Conservation (phyloP, 1,140 invertebrate species). For the Drosophila azteca region DNA sequence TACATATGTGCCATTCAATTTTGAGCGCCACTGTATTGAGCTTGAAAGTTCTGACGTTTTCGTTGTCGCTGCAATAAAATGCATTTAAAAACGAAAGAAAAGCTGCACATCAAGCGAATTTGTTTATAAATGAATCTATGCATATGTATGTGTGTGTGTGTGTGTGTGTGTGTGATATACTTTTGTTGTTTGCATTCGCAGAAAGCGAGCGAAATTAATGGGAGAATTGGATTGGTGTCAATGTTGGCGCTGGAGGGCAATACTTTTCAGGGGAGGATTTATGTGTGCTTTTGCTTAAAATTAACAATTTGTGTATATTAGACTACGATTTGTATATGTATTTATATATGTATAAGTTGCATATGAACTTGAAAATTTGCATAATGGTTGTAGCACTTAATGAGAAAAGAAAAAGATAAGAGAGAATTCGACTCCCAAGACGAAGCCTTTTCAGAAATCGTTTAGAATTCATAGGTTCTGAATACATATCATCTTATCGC, state of each 20-base stretch:
- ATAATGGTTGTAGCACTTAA: constrained; percentile 14
- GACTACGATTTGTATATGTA: constrained; percentile 43
- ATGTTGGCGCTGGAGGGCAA: constrained; percentile 26
- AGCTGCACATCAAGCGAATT: constrained; percentile 42
- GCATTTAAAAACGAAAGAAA: constrained; percentile 35
- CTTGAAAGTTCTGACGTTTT: constrained; percentile 30
- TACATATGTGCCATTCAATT: too few relatives aligned
- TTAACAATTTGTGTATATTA: constrained; percentile 45
- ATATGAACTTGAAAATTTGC: constrained; percentile 54
- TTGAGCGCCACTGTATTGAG: constrained; percentile 43
- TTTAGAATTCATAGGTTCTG: constrained; percentile 42
- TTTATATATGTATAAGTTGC: constrained; percentile 46
- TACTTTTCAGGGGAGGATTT: constrained; percentile 8
- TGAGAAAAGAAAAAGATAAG: constrained; percentile 26
- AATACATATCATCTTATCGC: constrained; percentile 24
- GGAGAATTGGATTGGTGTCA: constrained; percentile 36
- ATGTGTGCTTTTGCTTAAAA: constrained; percentile 25
- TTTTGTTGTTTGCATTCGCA: constrained; percentile 15
- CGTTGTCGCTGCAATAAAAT: constrained; percentile 31
- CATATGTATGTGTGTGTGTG: constrained; percentile 10
- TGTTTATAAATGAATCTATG: constrained; percentile 10
- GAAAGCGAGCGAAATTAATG: constrained; percentile 28
- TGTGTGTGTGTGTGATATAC: constrained; percentile 17
- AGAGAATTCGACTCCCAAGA: constrained; percentile 30
- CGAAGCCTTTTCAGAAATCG: constrained; percentile 36